Base-by-base conservation (phyloP, 1,140 invertebrate species). In the Drosophila tropicalis region DNA sequence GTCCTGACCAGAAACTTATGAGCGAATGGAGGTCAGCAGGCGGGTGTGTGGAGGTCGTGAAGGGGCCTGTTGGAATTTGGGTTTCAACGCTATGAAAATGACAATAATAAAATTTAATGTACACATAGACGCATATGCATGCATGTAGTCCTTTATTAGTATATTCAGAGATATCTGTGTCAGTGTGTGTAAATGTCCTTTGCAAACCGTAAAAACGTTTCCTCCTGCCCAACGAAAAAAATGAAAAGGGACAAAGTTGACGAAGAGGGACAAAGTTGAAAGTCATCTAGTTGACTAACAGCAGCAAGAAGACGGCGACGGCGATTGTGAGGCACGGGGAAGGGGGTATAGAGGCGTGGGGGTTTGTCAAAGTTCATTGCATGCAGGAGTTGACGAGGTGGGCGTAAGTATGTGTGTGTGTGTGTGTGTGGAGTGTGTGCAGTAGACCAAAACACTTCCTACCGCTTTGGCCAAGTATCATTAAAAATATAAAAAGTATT, bases 71-170 rank as follows among this genome's bases (percentile, higher is more conserved):
- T 67, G 77, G 44, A 51, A 10, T 51, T 58, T 36, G 56, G 56
- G 56, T 19, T 58, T 72, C 82, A 61, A 36, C 67, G 69, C 79
- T 70, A 84, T 81, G 85, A 89, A 89, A 89, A 89, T 90, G 85
- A 90, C 85, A 90, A 89, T 89, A 89, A 89, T 90, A 89, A 89
- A 89, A 89, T 89, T 89, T 89, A 89, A 89, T 89, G 84, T 90
- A 76, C 84, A 84, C 80, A 89, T 62, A 73, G 66, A 85, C 70
- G 77, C 75, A 81, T 86, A 74, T 85, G 75, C 75, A 76, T 72
- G 29, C 29, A 60, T 77, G 65, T 41, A 62, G 51, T 68, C 40
- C 22, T 62, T 41, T 62, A 62, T 62, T 44, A 44, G 44, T 51
- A 51, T 51, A 51, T 51, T 9, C 22, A 22, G 17, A 51, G 17